Evolutionary conservation across 2,113 vertebrate species (phyloP), one percentile per base, ranked within the genome.

Genomic region (Chinchilla lanigera): DNA sequence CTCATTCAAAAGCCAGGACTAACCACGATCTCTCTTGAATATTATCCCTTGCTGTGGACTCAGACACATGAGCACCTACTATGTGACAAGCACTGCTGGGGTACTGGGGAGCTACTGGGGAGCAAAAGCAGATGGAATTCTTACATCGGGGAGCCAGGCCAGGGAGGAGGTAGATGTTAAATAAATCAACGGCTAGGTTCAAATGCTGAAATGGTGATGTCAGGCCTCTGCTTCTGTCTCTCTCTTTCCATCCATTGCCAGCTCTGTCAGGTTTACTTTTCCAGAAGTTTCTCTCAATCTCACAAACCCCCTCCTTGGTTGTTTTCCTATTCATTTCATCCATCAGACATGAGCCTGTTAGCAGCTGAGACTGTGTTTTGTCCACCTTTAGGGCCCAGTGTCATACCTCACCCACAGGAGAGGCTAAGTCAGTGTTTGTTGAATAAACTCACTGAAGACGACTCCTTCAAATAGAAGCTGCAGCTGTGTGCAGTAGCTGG

Each of bases 21-120:
- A 71, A 84, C 92, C 33, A 86, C 60, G 67, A 85, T 87, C 84
- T 97, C 84, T 95, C 92, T 75, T 71, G 38, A 71, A 86, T 87
- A 58, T 56, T 75, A 47, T 69, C 69, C 61, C 77, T 30, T 41
- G 60, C 20, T 38, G 9, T 69, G 54, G 77, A 9, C 61, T 92
- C 69, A 85, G 89, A 54, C 20, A 60, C 0, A 7, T 20, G 58
- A 30, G 30, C 8, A 78, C n/a, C 38, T 71, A 41, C 33, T 60
- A 44, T 16, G 0, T 8, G 38, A n/a, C 50, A 71, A 78, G 10
- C 26, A 65, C 28, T 77, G 47, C 90, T 44, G 28, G 33, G 20
- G 65, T 52, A 60, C 82, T 12, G 10, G 33, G 19, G 63, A 86
- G 50, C 77, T 56, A 58, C 19, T 0, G 11, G 38, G 38, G 56